phyloP scores from a whole-genome alignment of 2,113 vertebrate genomes.

The Chiloscyllium plagiosum region DNA sequence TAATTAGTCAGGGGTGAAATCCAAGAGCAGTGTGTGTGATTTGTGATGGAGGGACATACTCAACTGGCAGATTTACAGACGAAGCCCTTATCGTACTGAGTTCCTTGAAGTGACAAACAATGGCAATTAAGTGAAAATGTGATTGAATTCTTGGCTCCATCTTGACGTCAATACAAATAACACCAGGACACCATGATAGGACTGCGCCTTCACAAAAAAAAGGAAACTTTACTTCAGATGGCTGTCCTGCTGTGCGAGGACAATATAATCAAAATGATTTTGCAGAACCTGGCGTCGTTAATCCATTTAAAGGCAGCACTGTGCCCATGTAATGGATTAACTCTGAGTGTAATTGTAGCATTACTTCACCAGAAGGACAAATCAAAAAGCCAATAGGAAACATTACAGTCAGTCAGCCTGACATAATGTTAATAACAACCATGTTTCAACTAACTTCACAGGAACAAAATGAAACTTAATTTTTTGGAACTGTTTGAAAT shows the following conservation, averaged over 20 bases:
- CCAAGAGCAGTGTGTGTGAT: too few species aligned
- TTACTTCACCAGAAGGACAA: neutral
- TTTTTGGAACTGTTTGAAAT: neutral
- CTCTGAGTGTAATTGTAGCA: neutral
- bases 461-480: neutral
- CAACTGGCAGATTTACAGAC: neutral
- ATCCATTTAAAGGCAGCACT: neutral
- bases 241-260: neutral
- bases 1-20: neutral
- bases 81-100: neutral
- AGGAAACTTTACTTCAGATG: neutral
- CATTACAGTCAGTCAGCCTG: neutral
- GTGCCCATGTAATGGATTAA: neutral
- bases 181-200: neutral
- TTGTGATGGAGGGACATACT: neutral
- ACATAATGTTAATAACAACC: neutral
- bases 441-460: neutral
- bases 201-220: neutral
- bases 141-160: neutral
- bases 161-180: neutral
- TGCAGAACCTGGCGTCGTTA: neutral
- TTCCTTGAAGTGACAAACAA: neutral
- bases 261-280: neutral
- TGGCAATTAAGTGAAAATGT: constrained; percentile 3
- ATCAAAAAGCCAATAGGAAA: neutral